Evolutionary conservation across 2,888 invertebrate genomes (phyloP).

Genomic region (Nasonia oneida): DNA sequence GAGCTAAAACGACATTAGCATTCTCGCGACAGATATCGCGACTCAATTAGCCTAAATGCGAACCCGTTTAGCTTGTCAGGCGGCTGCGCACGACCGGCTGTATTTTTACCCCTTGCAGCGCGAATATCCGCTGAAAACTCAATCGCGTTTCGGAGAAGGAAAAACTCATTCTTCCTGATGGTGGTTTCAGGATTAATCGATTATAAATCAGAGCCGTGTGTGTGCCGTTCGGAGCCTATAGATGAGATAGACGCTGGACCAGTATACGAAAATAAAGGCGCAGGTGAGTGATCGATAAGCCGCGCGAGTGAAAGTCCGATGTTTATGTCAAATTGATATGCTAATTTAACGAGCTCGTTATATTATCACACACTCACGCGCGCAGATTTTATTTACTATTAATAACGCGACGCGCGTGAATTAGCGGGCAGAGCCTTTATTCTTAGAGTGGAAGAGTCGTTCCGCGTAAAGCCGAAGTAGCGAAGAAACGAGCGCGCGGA

Average conservation of each 20-base stretch:
- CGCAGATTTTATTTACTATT: no score
- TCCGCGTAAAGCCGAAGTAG: slow-evolving; percentile 14
- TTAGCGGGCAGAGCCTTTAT: not conserved
- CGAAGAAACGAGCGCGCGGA: not conserved
- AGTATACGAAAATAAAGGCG: not conserved
- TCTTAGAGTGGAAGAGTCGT: not conserved
- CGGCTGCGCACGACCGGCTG: no score
- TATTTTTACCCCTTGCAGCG: no score
- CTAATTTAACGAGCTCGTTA: not conserved
- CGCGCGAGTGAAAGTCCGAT: not conserved
- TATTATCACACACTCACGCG: not conserved
- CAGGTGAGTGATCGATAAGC: not conserved
- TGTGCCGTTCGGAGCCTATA: no score
- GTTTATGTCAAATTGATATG: not conserved
- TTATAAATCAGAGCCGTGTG: not conserved
- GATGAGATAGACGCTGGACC: no score
- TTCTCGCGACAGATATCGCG: slow-evolving; percentile 7
- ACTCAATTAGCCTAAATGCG: not conserved
- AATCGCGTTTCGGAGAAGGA: no score
- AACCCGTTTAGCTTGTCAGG: no score
- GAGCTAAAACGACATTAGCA: not conserved
- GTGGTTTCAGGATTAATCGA: slow-evolving; percentile 30
- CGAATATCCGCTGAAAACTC: no score
- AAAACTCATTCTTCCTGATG: no score
- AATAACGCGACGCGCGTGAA: not conserved